phyloP scores from a whole-genome alignment of 2,797 vertebrate genomes.

The Syncerus caffer region DNA sequence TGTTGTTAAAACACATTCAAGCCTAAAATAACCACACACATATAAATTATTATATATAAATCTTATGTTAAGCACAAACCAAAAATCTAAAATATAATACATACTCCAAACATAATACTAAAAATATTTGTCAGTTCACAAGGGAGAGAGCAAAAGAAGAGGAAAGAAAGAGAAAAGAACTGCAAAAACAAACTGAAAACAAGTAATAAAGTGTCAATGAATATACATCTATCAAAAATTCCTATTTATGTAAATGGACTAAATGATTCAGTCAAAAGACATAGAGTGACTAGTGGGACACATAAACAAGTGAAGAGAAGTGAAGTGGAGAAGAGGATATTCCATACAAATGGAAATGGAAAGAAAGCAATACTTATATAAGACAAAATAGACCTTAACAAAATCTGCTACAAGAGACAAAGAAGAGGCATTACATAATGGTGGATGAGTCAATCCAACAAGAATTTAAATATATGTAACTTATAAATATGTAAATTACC shows the following conservation, averaged over 20 bases:
- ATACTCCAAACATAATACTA: not conserved
- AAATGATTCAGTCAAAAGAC: not conserved
- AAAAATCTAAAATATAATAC: not conserved
- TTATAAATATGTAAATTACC: not conserved
- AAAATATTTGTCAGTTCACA: not conserved
- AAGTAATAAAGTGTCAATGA: not conserved
- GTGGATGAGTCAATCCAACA: not conserved
- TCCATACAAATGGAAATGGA: not conserved
- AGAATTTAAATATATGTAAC: not conserved
- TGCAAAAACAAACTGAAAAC: not conserved
- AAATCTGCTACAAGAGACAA: not conserved
- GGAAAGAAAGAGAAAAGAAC: not conserved
- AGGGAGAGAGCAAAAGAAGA: not conserved
- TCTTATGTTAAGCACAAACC: not conserved
- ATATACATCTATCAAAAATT: not conserved
- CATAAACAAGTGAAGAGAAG: not conserved
- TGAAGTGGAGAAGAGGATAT: not conserved
- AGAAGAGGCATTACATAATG: not conserved
- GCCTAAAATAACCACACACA: not conserved
- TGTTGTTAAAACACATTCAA: not conserved
- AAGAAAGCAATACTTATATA: not conserved
- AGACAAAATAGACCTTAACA: not conserved
- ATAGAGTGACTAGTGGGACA: not conserved
- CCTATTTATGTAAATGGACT: not conserved
- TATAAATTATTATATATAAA: not conserved